Percentiles rank a stretch among this genome's conserved stretches.
Evolutionary conservation across 2,113 vertebrate species (phyloP).

Genomic region (Stegostoma tigrinum): DNA sequence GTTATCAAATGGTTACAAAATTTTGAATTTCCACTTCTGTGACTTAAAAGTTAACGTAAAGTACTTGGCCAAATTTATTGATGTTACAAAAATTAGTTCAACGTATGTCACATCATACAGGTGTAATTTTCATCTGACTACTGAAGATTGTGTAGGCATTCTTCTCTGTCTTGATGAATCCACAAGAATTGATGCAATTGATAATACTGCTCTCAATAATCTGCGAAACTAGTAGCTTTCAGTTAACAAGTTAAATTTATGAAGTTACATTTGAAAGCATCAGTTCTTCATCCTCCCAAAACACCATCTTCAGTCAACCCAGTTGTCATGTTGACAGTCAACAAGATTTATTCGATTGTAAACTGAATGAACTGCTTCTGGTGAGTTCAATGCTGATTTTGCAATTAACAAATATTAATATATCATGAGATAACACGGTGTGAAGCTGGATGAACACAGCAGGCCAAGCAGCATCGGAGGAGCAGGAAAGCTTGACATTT

Average conservation of each 20-base stretch:
- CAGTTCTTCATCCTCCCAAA: not conserved
- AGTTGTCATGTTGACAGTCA: not conserved
- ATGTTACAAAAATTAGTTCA: not conserved
- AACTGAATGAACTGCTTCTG: not conserved
- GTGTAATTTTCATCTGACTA: not conserved
- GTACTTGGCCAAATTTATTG: not conserved
- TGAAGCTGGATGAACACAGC: too few relatives aligned
- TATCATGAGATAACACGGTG: too few relatives aligned
- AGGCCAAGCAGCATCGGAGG: too few relatives aligned
- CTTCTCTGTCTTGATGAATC: not conserved
- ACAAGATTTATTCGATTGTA: not conserved
- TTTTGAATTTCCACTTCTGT: not conserved
- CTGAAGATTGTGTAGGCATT: not conserved
- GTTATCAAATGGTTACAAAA: not conserved
- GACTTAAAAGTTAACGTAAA: not conserved
- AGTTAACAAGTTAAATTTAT: not conserved
- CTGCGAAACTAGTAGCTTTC: not conserved
- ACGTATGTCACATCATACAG: not conserved
- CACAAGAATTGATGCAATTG: not conserved
- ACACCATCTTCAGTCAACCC: too few relatives aligned
- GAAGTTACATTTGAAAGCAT: not conserved
- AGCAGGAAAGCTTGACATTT: too few relatives aligned
- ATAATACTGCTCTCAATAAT: not conserved
- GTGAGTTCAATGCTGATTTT: not conserved
- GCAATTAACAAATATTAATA: not conserved